Conservation (phyloP, 2,797 vertebrate genomes). For the Chanos chanos region DNA sequence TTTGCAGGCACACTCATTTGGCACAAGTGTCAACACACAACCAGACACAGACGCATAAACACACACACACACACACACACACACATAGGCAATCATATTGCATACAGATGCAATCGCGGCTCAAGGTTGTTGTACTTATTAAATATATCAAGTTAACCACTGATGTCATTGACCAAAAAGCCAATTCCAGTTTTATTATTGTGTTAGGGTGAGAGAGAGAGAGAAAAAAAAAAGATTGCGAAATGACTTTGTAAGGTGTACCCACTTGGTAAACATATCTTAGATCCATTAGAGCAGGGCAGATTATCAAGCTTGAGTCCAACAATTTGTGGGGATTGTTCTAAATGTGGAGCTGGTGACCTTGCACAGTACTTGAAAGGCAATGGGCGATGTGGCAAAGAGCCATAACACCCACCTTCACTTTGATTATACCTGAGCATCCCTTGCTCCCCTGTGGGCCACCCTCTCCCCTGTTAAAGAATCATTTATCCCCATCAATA, state of each 20-base stretch:
- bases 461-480: conserved; percentile 36
- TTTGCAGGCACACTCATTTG: too few relatives aligned
- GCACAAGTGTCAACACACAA: too few relatives aligned
- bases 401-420: conserved; percentile 52
- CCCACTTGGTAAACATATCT: conserved; percentile 76
- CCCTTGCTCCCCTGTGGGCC: conserved; percentile 33
- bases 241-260: conserved; percentile 74
- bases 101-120: conserved; percentile 42
- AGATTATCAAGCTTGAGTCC: conserved; percentile 73
- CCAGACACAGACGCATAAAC: neutral
- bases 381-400: conserved; percentile 62
- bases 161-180: conserved; percentile 78
- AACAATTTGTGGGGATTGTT: conserved; percentile 73
- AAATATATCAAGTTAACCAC: conserved; percentile 75
- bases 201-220: too few relatives aligned
- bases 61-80: neutral
- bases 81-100: neutral
- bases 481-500: conserved; percentile 56
- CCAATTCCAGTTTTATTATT: conserved; percentile 75
- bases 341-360: conserved; percentile 63
- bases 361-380: conserved; percentile 66
- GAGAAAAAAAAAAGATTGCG: conserved; percentile 68
- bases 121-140: conserved; percentile 73
- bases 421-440: conserved; percentile 62
- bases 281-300: conserved; percentile 66